Base-by-base conservation (phyloP, 35 echinoderm and acorn worm species). In the Strongylocentrotus purpuratus region DNA sequence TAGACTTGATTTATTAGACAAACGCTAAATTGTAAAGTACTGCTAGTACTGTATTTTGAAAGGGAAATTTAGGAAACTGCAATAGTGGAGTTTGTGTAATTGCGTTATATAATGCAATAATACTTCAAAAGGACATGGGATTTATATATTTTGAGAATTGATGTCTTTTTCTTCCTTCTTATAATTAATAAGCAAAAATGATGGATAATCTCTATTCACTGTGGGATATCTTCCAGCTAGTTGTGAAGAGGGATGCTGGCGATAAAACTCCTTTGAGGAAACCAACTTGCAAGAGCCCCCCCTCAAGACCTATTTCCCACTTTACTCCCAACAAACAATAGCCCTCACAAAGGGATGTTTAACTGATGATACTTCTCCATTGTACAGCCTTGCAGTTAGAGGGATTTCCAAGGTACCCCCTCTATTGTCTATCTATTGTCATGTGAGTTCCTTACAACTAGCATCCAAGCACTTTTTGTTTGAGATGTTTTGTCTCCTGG, bases 391-490 rank as follows among this genome's bases (percentile, higher is more conserved):
- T 15, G 87, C 32, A 89, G 87, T 89, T 89, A 46, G 32, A 89
- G 32, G 33, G 87, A 33, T 89, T 89, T 89, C 33, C 45, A 35
- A 89, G 45, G 87, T 89, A 89, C 87, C 45, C 45, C 33, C 45
- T 89, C 87, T 31, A 89, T 89, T 89, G 87, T 89, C 10, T 9
- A 22, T 45, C 32, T 28, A 89, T 89, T 89, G 87, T 89, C 87
- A 89, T 89, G 12, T 17, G 33, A 41, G 33, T 45, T 89, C 87
- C 87, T 33, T 86, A 31, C 85, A 86, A 31, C 85, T 22, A 31
- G 9, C 87, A 31, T 35, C 87, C 87, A 89, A 89, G 87, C 15
- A 28, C 32, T 89, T 87, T 89, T 89, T 89, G 87, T 45, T 89
- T 45, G 18, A 45, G 87, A 89, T 86, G 87, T 89, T 45, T 89